A percentile compares a stretch with the other conserved stretches of the same genome.
Conservation (phyloP, 2,888 invertebrate genomes). For the Dioctria rufipes region DNA sequence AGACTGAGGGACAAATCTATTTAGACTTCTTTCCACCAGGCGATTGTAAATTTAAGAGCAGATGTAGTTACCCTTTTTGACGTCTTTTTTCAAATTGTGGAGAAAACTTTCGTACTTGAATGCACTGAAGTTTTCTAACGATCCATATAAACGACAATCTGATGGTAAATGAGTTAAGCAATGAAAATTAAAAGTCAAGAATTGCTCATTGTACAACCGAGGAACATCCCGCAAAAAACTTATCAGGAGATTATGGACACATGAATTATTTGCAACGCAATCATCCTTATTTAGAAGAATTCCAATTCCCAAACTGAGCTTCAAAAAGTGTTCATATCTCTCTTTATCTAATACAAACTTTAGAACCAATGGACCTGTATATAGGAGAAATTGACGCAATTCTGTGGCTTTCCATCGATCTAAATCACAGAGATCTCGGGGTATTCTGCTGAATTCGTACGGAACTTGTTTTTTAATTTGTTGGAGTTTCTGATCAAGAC, state of each 20-base stretch:
- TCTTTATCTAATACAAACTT: slow-evolving; percentile 25
- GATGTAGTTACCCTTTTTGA: slow-evolving; percentile 39
- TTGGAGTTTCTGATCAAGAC: too few species aligned
- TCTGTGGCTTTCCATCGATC: slow-evolving; percentile 57
- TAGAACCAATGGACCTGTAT: slow-evolving; percentile 47
- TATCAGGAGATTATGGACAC: slow-evolving; percentile 1
- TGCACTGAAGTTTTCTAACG: slow-evolving; percentile 46
- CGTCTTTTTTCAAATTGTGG: slow-evolving; percentile 47
- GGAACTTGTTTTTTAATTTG: neutral
- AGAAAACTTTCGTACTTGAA: slow-evolving; percentile 56
- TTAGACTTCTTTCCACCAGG: too few species aligned
- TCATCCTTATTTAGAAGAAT: slow-evolving; percentile 47
- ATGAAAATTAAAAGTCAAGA: slow-evolving; percentile 55
- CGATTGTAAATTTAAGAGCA: neutral
- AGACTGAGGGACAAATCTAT: too few species aligned
- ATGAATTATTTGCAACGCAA: slow-evolving; percentile 33
- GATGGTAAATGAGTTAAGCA: slow-evolving; percentile 50
- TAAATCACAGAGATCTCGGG: slow-evolving; percentile 11
- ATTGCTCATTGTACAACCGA: slow-evolving; percentile 54
- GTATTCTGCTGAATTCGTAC: slow-evolving; percentile 14
- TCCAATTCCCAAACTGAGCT: slow-evolving; percentile 56
- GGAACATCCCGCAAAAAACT: slow-evolving; percentile 42
- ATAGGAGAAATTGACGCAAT: slow-evolving; percentile 55
- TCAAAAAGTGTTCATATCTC: slow-evolving; percentile 60
- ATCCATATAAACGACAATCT: slow-evolving; percentile 47